Percentiles rank a stretch among this genome's conserved stretches.
Conservation (phyloP, 2,888 invertebrate species). For the Mactromeris polynyma region DNA sequence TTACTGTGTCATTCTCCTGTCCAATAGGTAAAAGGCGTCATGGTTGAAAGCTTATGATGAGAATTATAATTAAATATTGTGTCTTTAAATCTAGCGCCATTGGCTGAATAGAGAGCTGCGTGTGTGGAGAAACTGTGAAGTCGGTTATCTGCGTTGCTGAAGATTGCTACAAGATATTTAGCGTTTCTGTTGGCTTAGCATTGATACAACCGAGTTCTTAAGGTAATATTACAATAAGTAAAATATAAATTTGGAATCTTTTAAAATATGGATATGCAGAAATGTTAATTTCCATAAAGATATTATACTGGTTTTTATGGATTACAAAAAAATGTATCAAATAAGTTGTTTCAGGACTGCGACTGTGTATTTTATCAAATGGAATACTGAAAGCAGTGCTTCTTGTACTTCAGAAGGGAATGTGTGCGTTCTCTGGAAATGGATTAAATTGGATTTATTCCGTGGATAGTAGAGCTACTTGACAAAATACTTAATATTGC, state of each 20-base stretch:
- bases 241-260: background rate
- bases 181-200: background rate
- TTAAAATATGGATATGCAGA: background rate
- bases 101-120: background rate
- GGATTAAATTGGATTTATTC: background rate
- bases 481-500: too few relatives aligned
- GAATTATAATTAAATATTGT: background rate
- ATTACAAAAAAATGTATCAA: background rate
- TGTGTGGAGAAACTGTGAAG: background rate
- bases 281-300: background rate
- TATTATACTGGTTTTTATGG: background rate
- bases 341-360: background rate
- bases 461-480: background rate
- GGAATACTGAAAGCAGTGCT: background rate
- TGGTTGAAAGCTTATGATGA: conserved; percentile 12
- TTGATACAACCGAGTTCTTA: background rate
- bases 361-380: background rate
- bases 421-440: background rate
- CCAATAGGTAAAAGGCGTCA: conserved; percentile 19
- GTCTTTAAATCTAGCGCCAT: background rate
- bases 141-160: background rate
- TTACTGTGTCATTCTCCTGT: conserved; percentile 2
- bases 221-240: background rate
- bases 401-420: background rate
- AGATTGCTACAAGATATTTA: background rate